Percentiles rank a stretch among this genome's conserved stretches.
Conservation (phyloP, 2,888 invertebrate species). For the Synanthedon vespiformis region DNA sequence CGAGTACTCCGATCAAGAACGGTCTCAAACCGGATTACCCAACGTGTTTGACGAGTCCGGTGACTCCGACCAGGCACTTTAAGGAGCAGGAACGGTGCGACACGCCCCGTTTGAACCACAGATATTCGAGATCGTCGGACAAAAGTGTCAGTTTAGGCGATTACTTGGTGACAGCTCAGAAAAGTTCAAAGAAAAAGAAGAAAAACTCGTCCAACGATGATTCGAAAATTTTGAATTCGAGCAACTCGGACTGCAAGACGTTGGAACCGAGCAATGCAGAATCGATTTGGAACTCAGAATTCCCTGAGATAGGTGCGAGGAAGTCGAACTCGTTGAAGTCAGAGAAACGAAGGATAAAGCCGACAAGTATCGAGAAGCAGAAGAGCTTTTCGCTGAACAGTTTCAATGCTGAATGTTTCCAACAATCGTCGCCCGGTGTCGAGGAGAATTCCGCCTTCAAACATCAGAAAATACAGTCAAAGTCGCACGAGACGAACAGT, state of each 20-base stretch:
- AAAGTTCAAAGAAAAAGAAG: conserved; percentile 41
- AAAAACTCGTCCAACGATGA: conserved; percentile 33
- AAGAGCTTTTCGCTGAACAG: conserved; percentile 47
- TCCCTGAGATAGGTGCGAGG: conserved; percentile 54
- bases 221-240: neutral
- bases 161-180: conserved; percentile 38
- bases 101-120: conserved; percentile 40
- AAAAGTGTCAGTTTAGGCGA: conserved; percentile 49
- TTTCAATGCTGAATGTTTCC: conserved; percentile 44
- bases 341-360: conserved; percentile 62
- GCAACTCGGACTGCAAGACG: neutral
- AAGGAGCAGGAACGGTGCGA: conserved; percentile 38
- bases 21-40: conserved; percentile 33
- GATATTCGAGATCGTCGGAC: conserved; percentile 43
- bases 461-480: conserved; percentile 35
- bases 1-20: conserved; percentile 56
- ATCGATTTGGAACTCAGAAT: conserved; percentile 34
- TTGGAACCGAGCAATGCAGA: neutral
- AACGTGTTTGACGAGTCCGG: conserved; percentile 33
- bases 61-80: conserved; percentile 32
- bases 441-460: conserved; percentile 53
- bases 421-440: conserved; percentile 34
- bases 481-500: conserved; percentile 28
- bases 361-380: conserved; percentile 54
- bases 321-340: conserved; percentile 43